Evolutionary conservation across 2,888 invertebrate species (phyloP), one percentile per base, ranked within the genome.

Genomic region (Andricus quercusramuli): DNA sequence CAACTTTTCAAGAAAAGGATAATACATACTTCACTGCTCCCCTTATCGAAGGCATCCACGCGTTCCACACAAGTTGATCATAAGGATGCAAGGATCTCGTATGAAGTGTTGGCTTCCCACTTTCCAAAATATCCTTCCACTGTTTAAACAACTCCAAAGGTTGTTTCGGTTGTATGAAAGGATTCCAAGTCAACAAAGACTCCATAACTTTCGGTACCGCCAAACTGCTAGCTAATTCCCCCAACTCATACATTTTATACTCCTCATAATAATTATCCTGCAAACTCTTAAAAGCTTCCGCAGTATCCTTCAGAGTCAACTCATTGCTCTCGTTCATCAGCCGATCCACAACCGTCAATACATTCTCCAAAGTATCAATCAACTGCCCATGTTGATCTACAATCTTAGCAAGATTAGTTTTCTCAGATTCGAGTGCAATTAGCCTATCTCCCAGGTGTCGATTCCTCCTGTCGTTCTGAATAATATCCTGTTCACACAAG

Each of bases 401-500:
- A 47, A 96, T 94, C 77, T 95, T 94, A 77, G 95, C 94, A 78
- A 97, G 93, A 79, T 95, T 95, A 29, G 95, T 95, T 77, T 96
- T 94, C 90, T 99, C 99, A 81, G 97, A 95, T 86, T 96, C 95
- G 29, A 99, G 93, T 0, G 96, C 95, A 0, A 97, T 95, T 9
- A 97, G 95, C 86, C 96, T 95, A 90, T 99, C 98, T 87, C 96
- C 95, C 11, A 97, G 95, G 84, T 96, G 94, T 76, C 96, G 95
- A 3, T 96, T 95, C 83, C 96, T 95, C 79, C 96, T 95, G 81
- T 98, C 97, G 87, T 97, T 96, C 86, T 96, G 95, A 79, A 99
- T 96, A 78, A 99, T 99, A 85, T 98, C 97, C 95, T 99, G 98
- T 93, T 99, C 99, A 82, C 98, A 97, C 94, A 98, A 96, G 85